Evolutionary conservation across 2,888 invertebrate genomes (phyloP).

Genomic region (Aspidapion aeneum): DNA sequence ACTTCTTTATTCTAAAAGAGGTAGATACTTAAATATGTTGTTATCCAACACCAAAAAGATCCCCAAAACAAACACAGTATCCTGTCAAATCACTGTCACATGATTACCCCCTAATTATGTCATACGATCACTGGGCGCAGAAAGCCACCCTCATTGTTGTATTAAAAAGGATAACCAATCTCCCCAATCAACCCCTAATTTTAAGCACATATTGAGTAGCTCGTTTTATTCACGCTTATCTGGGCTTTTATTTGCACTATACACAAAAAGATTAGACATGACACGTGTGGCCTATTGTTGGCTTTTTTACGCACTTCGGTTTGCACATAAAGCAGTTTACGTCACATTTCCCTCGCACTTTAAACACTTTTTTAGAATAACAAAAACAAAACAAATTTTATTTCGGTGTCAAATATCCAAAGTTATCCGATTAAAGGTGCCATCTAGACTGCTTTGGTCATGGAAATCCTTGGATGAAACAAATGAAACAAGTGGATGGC

Average conservation of each 20-base stretch:
- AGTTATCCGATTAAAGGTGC: slow-evolving; percentile 2
- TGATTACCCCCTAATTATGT: background rate
- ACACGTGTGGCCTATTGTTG: too few species aligned
- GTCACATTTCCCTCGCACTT: background rate
- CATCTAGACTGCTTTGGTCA: background rate
- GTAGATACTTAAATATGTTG: too few species aligned
- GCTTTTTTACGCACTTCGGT: background rate
- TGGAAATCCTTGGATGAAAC: background rate
- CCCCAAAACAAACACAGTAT: background rate
- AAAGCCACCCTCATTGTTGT: background rate
- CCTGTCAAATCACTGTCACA: background rate
- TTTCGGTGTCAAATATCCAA: background rate
- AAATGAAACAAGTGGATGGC: background rate
- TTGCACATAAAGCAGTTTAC: background rate
- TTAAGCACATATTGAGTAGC: background rate
- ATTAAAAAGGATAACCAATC: background rate
- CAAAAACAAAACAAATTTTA: background rate
- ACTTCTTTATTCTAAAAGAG: background rate
- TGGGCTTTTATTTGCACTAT: too few species aligned
- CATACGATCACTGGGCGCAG: background rate
- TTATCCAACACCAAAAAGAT: background rate
- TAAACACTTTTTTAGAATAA: background rate
- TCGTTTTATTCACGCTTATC: too few species aligned
- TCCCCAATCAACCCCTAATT: background rate
- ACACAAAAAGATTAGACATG: too few species aligned